Conservation (phyloP, 2,113 vertebrate species). For the Grus americana region DNA sequence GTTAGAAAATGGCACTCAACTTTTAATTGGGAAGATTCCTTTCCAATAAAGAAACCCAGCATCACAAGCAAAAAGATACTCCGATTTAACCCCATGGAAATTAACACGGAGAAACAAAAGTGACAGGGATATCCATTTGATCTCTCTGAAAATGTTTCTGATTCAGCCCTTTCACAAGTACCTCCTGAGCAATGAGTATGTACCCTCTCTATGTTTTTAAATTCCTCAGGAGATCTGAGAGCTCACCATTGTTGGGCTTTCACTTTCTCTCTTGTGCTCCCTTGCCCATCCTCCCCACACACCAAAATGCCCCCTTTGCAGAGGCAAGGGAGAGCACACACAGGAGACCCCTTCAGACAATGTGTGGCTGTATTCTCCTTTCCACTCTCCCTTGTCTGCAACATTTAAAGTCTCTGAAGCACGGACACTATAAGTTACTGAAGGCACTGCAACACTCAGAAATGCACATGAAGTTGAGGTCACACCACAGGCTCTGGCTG, state of each 20-base stretch:
- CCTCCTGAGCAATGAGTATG: neutral
- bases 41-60: neutral
- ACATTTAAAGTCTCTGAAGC: too few species aligned
- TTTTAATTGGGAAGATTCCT: neutral
- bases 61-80: neutral
- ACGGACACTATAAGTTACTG: neutral
- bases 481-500: neutral
- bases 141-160: neutral
- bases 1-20: neutral
- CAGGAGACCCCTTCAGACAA: neutral
- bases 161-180: neutral
- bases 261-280: neutral
- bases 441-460: neutral
- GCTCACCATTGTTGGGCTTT: neutral
- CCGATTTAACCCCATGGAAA: neutral
- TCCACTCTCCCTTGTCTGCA: neutral
- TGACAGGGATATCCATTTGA: neutral
- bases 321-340: neutral
- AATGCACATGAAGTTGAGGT: neutral
- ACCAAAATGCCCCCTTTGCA: neutral
- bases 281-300: neutral
- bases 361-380: neutral
- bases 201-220: neutral
- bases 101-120: neutral
- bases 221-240: neutral